phyloP scores from a whole-genome alignment of 2,888 invertebrate species.

The Thereva unica region DNA sequence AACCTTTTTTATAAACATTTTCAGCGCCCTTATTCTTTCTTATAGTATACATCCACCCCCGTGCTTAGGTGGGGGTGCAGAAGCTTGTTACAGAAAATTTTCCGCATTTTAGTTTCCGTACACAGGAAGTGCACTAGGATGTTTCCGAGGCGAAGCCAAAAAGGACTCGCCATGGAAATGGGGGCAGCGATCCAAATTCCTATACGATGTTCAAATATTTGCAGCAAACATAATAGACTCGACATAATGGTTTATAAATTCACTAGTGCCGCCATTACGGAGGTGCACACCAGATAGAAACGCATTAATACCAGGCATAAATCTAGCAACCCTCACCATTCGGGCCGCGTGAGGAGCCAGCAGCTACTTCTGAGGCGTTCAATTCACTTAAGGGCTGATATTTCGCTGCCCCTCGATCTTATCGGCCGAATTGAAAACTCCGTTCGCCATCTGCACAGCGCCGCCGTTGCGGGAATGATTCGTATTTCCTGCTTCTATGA shows the following conservation, averaged over 20 bases:
- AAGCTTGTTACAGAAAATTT: slow-evolving; percentile 6
- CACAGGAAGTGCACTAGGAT: slow-evolving; percentile 13
- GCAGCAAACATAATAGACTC: no score
- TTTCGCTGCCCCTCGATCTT: slow-evolving; percentile 17
- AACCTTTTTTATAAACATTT: slow-evolving; percentile 16
- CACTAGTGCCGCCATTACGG: no score
- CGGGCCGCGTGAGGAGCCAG: background rate
- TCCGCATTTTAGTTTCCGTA: slow-evolving; percentile 8
- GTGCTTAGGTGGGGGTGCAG: no score
- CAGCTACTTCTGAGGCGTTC: slow-evolving; percentile 20
- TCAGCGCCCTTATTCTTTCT: background rate
- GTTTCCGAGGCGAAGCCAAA: background rate
- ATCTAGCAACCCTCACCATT: slow-evolving; percentile 2
- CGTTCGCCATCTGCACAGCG: slow-evolving; percentile 8
- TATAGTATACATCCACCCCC: background rate
- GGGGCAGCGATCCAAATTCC: slow-evolving; percentile 4
- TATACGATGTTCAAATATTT: background rate
- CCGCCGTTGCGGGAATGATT: slow-evolving; percentile 1
- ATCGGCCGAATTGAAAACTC: slow-evolving; percentile 2
- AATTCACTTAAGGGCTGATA: slow-evolving; percentile 35
- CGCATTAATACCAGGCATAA: slow-evolving; percentile 6
- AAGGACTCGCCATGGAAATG: background rate
- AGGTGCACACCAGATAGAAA: background rate
- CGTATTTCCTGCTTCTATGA: slow-evolving; percentile 5
- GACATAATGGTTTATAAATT: no score